phyloP scores from a whole-genome alignment of 1,140 invertebrate species.

The Campoletis sonorensis region DNA sequence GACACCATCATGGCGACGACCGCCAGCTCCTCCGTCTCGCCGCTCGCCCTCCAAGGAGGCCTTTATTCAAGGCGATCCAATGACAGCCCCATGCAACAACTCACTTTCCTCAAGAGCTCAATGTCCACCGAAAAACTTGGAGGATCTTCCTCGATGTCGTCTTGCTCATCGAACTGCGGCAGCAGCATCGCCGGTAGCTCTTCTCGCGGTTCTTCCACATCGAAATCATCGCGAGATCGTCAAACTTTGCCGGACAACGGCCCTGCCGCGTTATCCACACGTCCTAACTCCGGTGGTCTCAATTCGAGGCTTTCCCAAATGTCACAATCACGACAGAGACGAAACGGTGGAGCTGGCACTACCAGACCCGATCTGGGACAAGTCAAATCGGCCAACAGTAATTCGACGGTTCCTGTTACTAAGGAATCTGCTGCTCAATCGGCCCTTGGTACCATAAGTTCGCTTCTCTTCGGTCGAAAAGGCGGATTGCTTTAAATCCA shows the following conservation, averaged over 20 bases:
- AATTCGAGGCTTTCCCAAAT: conserved; percentile 62
- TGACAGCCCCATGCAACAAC: conserved; percentile 84
- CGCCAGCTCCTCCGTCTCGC: conserved; percentile 73
- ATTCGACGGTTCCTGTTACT: conserved; percentile 64
- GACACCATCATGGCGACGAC: conserved; percentile 80
- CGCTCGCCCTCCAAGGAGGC: conserved; percentile 78
- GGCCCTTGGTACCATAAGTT: conserved; percentile 86
- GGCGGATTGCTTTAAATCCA: conserved; percentile 84
- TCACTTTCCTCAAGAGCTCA: conserved; percentile 82
- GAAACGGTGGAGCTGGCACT: conserved; percentile 69
- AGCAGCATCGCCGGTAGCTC: conserved; percentile 56
- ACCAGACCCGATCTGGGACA: conserved; percentile 80
- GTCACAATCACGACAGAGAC: conserved; percentile 64
- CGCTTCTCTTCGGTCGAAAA: conserved; percentile 88
- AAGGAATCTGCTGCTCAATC: conserved; percentile 77
- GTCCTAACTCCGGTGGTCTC: conserved; percentile 77
- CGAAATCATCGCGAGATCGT: conserved; percentile 32
- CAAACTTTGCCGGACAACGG: conserved; percentile 38
- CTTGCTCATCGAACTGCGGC: conserved; percentile 59
- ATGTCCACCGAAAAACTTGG: conserved; percentile 72
- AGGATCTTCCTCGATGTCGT: conserved; percentile 59
- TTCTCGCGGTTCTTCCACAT: conserved; percentile 49
- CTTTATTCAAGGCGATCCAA: conserved; percentile 77
- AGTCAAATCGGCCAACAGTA: conserved; percentile 70
- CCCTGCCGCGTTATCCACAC: conserved; percentile 69